Conservation (phyloP, 2,797 vertebrate species). For the Acrossocheilus wenchowensis region DNA sequence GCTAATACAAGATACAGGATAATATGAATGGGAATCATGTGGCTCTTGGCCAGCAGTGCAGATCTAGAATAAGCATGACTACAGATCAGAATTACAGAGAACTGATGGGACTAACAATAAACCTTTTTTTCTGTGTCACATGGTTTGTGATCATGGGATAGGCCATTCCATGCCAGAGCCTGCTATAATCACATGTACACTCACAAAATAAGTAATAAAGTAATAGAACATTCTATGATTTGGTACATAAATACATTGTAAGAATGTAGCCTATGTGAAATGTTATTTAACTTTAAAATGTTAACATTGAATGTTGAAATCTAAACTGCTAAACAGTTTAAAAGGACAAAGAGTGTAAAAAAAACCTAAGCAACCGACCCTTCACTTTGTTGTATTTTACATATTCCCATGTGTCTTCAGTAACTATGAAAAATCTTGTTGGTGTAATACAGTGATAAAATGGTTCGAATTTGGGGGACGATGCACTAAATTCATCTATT, state of each 20-base stretch:
- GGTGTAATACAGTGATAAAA: neutral
- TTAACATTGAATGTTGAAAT: neutral
- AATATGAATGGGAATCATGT: neutral
- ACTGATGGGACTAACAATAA: constrained; percentile 46
- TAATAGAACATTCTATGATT: neutral
- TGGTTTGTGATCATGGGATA: constrained; percentile 72
- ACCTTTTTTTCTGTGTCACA: constrained; percentile 60
- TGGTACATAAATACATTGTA: neutral
- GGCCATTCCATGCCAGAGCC: constrained; percentile 24
- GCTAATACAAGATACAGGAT: neutral
- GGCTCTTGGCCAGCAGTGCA: neutral
- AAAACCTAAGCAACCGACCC: neutral
- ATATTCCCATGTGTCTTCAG: neutral
- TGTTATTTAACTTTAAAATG: neutral
- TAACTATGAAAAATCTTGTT: neutral
- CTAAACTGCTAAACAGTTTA: neutral
- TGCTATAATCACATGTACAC: constrained; percentile 66
- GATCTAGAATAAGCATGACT: constrained; percentile 31
- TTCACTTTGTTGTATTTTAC: neutral
- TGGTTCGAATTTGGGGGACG: neutral
- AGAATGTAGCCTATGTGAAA: neutral
- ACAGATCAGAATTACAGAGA: constrained; percentile 9
- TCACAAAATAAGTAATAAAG: constrained; percentile 12
- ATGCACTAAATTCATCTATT: neutral
- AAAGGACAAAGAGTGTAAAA: neutral